These are phyloP conservation scores for Catalaphyllia jardinei DNA, from an alignment of 64 coral and sea anemone species.

Conservation along the genomic window DNA sequence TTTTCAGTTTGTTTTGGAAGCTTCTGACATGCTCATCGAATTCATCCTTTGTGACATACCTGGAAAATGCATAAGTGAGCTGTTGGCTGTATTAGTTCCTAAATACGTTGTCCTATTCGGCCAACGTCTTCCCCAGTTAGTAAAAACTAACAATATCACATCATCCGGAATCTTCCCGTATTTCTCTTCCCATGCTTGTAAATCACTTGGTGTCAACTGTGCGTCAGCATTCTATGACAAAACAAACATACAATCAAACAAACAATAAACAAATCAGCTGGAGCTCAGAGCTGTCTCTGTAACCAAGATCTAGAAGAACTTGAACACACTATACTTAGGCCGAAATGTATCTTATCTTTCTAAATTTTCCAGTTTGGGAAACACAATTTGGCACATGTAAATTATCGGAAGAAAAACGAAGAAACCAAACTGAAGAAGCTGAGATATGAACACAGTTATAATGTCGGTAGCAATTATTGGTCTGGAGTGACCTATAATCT, in stretches of 20 bases:
- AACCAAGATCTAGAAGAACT: no score
- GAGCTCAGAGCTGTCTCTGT: not conserved
- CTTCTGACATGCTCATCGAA: no score
- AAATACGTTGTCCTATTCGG: constrained; percentile 50
- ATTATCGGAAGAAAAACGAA: no score
- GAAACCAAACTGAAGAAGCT: no score
- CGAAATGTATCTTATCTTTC: no score
- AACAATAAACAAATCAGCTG: not conserved
- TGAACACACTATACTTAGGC: no score
- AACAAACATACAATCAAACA: not conserved
- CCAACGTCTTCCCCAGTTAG: constrained; percentile 58
- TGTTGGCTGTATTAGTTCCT: constrained; percentile 46
- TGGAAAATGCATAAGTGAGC: constrained; percentile 59
- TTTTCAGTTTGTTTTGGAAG: no score
- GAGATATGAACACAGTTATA: no score
- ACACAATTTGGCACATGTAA: no score
- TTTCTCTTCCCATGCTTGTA: constrained; percentile 53
- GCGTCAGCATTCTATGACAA: constrained; percentile 11
- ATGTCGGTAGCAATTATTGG: no score
- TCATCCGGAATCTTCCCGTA: constrained; percentile 64
- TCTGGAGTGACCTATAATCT: no score
- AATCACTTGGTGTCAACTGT: constrained; percentile 51
- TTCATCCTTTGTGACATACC: not conserved
- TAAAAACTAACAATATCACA: constrained; percentile 42
- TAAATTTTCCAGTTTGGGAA: no score